Conservation (phyloP, 2,888 invertebrate species). For the Tenthredo livida region DNA sequence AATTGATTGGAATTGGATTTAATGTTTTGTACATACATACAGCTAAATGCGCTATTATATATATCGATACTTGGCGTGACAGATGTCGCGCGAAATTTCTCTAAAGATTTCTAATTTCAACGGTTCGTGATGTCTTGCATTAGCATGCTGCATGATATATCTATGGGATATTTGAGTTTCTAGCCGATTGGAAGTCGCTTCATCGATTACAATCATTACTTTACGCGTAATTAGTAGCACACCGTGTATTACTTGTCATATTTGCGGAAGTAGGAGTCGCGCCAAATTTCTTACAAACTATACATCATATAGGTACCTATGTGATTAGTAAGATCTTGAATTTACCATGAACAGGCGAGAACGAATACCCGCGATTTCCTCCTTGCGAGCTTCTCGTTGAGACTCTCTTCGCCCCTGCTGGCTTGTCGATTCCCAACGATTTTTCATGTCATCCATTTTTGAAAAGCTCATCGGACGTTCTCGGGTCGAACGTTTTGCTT, state of each 20-base stretch:
- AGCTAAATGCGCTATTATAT: not conserved
- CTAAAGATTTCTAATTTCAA: slow-evolving; percentile 17
- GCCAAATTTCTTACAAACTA: not conserved
- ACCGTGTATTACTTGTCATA: not conserved
- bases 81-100: not conserved
- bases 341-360: slow-evolving; percentile 90
- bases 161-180: not conserved
- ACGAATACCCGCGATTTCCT: slow-evolving; percentile 92
- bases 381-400: slow-evolving; percentile 90
- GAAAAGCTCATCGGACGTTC: slow-evolving; percentile 90
- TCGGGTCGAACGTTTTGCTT: slow-evolving; percentile 81
- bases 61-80: not conserved
- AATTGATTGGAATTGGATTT: slow-evolving; percentile 12
- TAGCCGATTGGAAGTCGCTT: not conserved
- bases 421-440: slow-evolving; percentile 84
- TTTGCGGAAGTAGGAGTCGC: not conserved
- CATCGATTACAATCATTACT: not conserved
- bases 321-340: not conserved
- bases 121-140: not conserved
- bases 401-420: slow-evolving; percentile 80
- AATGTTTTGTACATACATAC: not conserved
- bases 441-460: slow-evolving; percentile 92
- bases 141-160: not conserved
- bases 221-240: not conserved
- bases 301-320: not conserved